A percentile compares a stretch with the other conserved stretches of the same genome.
Conservation (phyloP, 2,888 invertebrate genomes). For the Trachelus iudaicus region DNA sequence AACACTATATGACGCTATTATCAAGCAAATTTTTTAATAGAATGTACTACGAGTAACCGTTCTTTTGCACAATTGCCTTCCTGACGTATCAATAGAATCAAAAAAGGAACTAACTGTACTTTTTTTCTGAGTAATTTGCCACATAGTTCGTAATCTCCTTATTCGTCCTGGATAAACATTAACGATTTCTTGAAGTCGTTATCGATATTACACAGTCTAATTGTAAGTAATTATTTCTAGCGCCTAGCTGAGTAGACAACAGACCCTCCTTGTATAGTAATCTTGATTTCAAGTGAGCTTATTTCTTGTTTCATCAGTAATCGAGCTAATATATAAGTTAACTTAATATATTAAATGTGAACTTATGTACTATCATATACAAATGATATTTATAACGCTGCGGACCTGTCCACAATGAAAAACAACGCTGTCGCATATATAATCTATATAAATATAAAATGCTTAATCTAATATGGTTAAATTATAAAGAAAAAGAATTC, state of each 20-base stretch:
- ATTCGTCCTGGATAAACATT: background rate
- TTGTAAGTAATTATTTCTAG: background rate
- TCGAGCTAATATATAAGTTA: constrained; percentile 36
- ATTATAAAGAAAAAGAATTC: constrained; percentile 22
- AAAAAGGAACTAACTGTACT: background rate
- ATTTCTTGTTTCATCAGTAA: constrained; percentile 20
- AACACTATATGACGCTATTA: background rate
- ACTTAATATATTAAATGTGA: constrained; percentile 41
- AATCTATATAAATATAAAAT: constrained; percentile 33
- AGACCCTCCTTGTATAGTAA: constrained; percentile 32
- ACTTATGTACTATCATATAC: constrained; percentile 43
- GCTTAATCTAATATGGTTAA: constrained; percentile 25
- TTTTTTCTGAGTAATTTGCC: background rate
- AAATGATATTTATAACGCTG: constrained; percentile 48
- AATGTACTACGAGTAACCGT: background rate
- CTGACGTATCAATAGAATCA: background rate
- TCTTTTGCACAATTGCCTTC: background rate
- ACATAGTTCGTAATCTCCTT: background rate
- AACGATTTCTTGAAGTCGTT: background rate
- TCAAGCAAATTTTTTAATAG: background rate
- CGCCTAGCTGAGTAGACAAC: background rate
- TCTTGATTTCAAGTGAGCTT: constrained; percentile 40
- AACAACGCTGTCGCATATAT: constrained; percentile 39
- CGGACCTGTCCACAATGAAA: constrained; percentile 51
- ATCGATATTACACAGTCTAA: background rate